Base-by-base conservation (phyloP, 2,113 vertebrate genomes). In the Mobula hypostoma region DNA sequence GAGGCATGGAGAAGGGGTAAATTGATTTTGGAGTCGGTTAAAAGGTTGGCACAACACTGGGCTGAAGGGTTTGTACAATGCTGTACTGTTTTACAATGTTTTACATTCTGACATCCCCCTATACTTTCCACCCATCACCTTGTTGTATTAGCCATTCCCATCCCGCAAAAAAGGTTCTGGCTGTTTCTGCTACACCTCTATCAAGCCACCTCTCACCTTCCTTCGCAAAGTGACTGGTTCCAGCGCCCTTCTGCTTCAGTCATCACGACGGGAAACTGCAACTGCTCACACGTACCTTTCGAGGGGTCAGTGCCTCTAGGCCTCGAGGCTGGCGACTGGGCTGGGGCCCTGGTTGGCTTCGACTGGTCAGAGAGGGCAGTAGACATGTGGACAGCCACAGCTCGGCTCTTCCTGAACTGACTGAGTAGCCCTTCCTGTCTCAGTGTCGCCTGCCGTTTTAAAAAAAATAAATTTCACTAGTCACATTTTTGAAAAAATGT, bases 401-500 rank as follows among this genome's bases (percentile, higher is more conserved):
- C 88, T 0, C 95, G 95, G 94, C 95, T 96, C 94, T 96, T 96
- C 95, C 95, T 96, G 94, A 95, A 95, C 94, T 79, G 93, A 94
- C 94, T 95, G 93, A 97, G 94, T 74, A 97, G 95, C 94, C 96
- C 96, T 94, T 96, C 96, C 94, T 96, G 95, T 94, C 95, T 95
- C 94, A 97, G 95, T 32, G 96, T 96, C 94, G 95, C 96, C 96
- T 97, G 95, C 6, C 94, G 94, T 94, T 94, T 1, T 9, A 94
- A 94, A 95, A 94, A 94, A 94, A 74, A 19, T 1, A 94, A 94
- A 74, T 8, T 1, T 17, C 85, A 5, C 24, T 29, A 70, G 92
- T 94, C 88, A 90, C 70, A 70, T 0, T n/a, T 95, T 6, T 36
- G 36, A 36, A 36, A 36, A 36, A 36, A 36, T 36, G 0, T 36